A percentile compares a stretch with the other conserved stretches of the same genome.
Evolutionary conservation across 2,888 invertebrate genomes (phyloP).

Genomic region (Epinotia brunnichana): DNA sequence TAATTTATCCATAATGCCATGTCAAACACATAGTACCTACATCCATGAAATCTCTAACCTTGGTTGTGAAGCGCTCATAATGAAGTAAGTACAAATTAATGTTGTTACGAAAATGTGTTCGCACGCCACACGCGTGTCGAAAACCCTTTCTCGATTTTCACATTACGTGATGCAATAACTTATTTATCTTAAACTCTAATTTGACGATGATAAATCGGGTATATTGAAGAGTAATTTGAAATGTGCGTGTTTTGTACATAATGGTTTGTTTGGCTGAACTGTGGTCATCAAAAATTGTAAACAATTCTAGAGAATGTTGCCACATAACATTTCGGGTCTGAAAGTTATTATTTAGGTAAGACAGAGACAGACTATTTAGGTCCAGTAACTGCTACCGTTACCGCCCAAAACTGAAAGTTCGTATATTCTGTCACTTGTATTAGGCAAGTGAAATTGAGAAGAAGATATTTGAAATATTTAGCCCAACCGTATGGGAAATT

Average conservation of each 20-base stretch:
- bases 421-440: no score
- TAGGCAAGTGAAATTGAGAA: no score
- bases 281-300: background rate
- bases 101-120: constrained; percentile 42
- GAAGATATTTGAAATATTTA: no score
- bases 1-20: constrained; percentile 64
- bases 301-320: background rate
- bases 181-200: constrained; percentile 38
- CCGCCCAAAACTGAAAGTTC: no score
- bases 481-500: no score
- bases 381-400: no score
- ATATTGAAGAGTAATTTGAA: constrained; percentile 30
- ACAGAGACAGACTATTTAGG: no score
- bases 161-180: constrained; percentile 37
- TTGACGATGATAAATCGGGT: constrained; percentile 39
- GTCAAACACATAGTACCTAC: constrained; percentile 46
- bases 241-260: constrained; percentile 19
- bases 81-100: constrained; percentile 44
- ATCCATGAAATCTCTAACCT: constrained; percentile 59
- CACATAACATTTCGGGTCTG: background rate
- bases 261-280: background rate
- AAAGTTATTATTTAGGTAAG: background rate
- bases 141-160: constrained; percentile 43
- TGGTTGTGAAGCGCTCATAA: constrained; percentile 56
- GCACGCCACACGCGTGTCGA: constrained; percentile 34